Base-by-base conservation (phyloP, 37 sponge, comb jelly and placozoan species). In the Cladorhizidae sp. region DNA sequence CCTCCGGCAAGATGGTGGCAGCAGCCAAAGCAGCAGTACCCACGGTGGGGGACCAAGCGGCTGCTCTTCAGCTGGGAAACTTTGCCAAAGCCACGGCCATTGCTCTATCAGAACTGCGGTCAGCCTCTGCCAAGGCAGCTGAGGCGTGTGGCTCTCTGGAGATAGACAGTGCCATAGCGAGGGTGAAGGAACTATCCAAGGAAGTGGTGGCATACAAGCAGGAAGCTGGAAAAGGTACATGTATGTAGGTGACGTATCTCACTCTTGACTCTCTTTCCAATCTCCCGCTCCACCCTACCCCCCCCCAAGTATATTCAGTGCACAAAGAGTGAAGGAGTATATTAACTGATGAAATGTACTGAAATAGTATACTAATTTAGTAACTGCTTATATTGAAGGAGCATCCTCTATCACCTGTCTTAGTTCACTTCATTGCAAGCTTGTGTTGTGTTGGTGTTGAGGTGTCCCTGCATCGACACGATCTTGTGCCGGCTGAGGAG, bases 21-120 rank as follows among this genome's bases (percentile, higher is more conserved):
- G 95, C 99, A 9, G 88, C 99, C 21, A 99, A 96, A 79, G 91
- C 96, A 43, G 95, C 99, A 17, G 95, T 96, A 2, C 99, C 99
- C 36, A 95, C 95, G 11, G 92, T 99, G 7, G 89, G 91, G 0
- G 97, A 99, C 75, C 94, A 92, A 41, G 93, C 99, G 3, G 94
- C 99, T 74, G 99, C 97, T 29, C 86, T 96, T 21, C 97, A 96
- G 73, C 82, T 99, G 61, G 90, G 94, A 14, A 94, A 96, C 88
- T 96, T 96, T 88, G 92, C 97, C 64, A 99, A 99, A 76, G 83
- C 91, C 20, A 92, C 97, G 42, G 99, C 93, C 23, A 23, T 73
- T 9, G 93, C 96, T 33, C 84, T 98, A 0, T 86, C 92, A 31
- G 97, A 99, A 45, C 87, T 99, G 45, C 89, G 95, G 33, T 76